Evolutionary conservation across 2,888 invertebrate genomes (phyloP).

Genomic region (Orgyia antiqua): DNA sequence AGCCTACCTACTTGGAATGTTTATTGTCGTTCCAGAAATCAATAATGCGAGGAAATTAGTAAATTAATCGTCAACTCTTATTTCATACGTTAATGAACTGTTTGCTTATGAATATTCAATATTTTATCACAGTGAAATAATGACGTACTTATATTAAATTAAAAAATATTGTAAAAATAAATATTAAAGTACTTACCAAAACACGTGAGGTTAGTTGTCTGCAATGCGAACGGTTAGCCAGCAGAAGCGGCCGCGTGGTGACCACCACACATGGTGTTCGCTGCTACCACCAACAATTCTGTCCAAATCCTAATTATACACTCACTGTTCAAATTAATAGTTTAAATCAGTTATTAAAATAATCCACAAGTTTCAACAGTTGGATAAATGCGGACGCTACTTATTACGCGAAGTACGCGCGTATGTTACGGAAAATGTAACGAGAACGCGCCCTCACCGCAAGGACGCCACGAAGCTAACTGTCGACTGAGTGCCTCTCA

Average conservation of each 20-base stretch:
- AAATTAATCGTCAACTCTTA: too few relatives aligned
- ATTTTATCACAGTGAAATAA: constrained; percentile 17
- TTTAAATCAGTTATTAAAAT: constrained; percentile 12
- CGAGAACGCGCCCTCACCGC: constrained; percentile 28
- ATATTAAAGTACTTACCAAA: constrained; percentile 47
- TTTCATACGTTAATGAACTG: too few relatives aligned
- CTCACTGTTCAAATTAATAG: constrained; percentile 16
- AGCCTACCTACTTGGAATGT: too few relatives aligned
- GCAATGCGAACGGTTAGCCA: constrained; percentile 45
- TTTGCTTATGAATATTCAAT: too few relatives aligned
- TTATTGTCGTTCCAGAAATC: too few relatives aligned
- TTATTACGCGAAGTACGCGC: constrained; percentile 31
- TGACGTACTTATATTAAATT: too few relatives aligned
- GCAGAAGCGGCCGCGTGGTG: constrained; percentile 49
- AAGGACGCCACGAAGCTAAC: constrained; percentile 31
- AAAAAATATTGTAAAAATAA: too few relatives aligned
- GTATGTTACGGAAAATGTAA: constrained; percentile 13
- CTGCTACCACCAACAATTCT: constrained; percentile 28
- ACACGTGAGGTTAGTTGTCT: constrained; percentile 38
- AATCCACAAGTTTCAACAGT: not conserved
- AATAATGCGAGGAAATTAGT: too few relatives aligned
- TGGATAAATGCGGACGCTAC: constrained; percentile 24
- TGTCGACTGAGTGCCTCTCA: constrained; percentile 24
- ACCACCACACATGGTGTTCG: constrained; percentile 47
- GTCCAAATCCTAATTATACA: constrained; percentile 14